These are phyloP conservation scores for Eristalinus sepulchralis DNA, from an alignment of 2,888 invertebrate genomes.

Conservation along the genomic window DNA sequence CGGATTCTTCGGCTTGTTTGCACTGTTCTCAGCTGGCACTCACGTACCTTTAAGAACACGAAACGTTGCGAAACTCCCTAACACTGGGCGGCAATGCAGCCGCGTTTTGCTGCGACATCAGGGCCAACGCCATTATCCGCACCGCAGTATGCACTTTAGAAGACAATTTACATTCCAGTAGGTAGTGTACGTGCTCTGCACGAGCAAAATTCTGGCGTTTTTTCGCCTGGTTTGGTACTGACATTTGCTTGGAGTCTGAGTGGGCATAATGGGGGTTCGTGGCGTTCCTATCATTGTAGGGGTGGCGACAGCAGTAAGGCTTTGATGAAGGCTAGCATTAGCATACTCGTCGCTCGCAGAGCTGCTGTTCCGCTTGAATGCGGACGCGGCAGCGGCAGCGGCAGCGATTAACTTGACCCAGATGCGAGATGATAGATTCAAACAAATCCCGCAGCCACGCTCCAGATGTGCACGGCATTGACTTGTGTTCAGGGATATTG, in stretches of 20 bases:
- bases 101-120: background rate
- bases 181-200: constrained; percentile 39
- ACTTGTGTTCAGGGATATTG: background rate
- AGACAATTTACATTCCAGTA: constrained; percentile 26
- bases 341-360: background rate
- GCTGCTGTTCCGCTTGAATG: background rate
- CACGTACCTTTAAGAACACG: background rate
- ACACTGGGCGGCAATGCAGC: background rate
- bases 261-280: background rate
- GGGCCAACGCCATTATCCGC: constrained; percentile 24
- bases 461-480: background rate
- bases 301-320: too few species aligned
- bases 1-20: background rate
- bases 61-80: constrained; percentile 31
- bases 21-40: background rate
- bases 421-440: background rate
- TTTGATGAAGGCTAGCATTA: background rate
- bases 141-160: constrained; percentile 1
- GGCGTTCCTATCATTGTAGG: background rate
- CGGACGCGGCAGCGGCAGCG: background rate
- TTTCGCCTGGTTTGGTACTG: constrained; percentile 40
- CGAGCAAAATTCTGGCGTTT: constrained; percentile 27
- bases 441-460: background rate
- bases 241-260: constrained; percentile 3
- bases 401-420: background rate